Base-by-base conservation (phyloP, 92 coral and sea anemone species). In the Epizoanthus illoricatus region DNA sequence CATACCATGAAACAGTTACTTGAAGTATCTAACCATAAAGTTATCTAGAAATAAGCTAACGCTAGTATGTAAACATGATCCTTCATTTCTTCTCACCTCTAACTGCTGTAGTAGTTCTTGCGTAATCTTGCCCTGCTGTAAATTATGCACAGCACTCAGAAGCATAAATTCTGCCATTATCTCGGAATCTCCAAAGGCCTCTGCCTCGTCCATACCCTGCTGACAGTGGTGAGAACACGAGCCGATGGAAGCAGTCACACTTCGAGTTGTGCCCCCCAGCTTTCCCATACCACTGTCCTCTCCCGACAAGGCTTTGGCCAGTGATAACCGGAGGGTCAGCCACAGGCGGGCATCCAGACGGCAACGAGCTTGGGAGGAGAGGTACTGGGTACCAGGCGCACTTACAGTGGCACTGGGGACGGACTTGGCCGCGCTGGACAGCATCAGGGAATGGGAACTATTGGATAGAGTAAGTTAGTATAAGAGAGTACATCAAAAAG, bases 181-280 rank as follows among this genome's bases (percentile, higher is more conserved):
- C 84, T 97, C 98, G 3, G 88, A 80, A 76, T 97, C 94, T 41
- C 97, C 98, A 80, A 97, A 97, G 24, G 98, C 99, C 43, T 97
- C 99, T 18, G 97, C 95, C 72, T 97, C 99, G 66, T 93, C 97
- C 85, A 97, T 43, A 63, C 98, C 99, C 86, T 97, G 99, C 65
- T 80, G 88, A 73, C 98, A 97, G 82, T 97, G 99, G 61, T 94
- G 99, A 0, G 86, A 79, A 81, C 97, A 90, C 7, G 98, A 90
- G 5, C 99, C 98, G 36, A 94, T 94, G 6, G 88, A 85, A 3
- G 94, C 90, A 0, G 97, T 91, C 7, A 97, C 95, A 67, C 98
- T 97, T 36, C 99, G 92, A 11, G 92, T 65, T 16, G 93, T 73
- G 12, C 99, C 98, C 9, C 92, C 99, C 54, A 97, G 90, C 82